phyloP scores from a whole-genome alignment of 2,888 invertebrate genomes.

The Rhingia rostrata region DNA sequence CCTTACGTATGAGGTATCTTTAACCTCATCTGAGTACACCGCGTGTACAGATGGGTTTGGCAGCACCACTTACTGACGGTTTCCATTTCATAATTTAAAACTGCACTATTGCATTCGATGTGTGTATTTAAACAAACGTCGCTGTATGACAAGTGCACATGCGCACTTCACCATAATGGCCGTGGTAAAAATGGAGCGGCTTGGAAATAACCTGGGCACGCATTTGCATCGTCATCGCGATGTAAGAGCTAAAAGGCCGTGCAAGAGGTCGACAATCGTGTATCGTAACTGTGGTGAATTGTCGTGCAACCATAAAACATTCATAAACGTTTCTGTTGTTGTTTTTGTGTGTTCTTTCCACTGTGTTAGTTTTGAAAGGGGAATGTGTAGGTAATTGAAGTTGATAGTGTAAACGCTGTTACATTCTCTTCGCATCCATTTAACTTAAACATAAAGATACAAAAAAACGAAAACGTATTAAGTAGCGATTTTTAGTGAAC shows the following conservation, averaged over 20 bases:
- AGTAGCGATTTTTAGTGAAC: conserved; percentile 46
- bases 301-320: conserved; percentile 42
- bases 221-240: conserved; percentile 57
- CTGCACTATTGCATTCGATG: conserved; percentile 26
- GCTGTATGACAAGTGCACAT: conserved; percentile 54
- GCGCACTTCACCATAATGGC: conserved; percentile 15
- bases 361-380: background rate
- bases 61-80: conserved; percentile 27
- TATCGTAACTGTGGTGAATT: conserved; percentile 57
- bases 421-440: conserved; percentile 35
- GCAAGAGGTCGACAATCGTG: conserved; percentile 43
- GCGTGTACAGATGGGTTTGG: background rate
- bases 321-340: conserved; percentile 27
- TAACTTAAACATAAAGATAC: conserved; percentile 24
- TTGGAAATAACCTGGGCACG: conserved; percentile 58
- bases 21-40: conserved; percentile 14
- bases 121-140: conserved; percentile 33
- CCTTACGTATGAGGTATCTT: background rate
- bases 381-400: conserved; percentile 4
- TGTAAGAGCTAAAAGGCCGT: conserved; percentile 31
- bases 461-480: conserved; percentile 39
- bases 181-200: conserved; percentile 32
- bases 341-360: background rate
- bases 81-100: conserved; percentile 47
- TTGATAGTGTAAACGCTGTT: conserved; percentile 18